Evolutionary conservation across 2,797 vertebrate species (phyloP).

Genomic region (Notoglanidium macrostoma): DNA sequence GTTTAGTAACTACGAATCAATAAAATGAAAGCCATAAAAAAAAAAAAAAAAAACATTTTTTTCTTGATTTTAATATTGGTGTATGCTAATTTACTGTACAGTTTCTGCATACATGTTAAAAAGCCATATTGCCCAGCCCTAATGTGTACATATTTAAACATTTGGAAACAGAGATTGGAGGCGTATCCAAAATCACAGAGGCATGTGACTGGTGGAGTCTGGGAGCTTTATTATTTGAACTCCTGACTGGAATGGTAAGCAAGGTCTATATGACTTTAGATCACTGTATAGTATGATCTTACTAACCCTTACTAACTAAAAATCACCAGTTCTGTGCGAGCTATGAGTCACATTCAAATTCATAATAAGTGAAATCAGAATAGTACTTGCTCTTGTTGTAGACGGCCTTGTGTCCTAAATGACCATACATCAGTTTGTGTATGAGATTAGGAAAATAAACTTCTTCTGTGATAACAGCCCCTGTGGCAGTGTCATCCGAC

Average conservation of each 20-base stretch:
- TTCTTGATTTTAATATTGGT: no score
- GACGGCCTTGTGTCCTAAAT: background rate
- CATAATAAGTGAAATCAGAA: background rate
- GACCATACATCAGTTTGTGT: background rate
- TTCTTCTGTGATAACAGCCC: conserved; percentile 73
- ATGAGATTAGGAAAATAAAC: background rate
- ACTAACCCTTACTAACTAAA: background rate
- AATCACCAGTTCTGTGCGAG: background rate
- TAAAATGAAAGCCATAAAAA: no score
- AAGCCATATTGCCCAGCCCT: no score
- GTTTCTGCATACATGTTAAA: no score
- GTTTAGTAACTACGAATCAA: no score
- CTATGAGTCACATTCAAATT: background rate
- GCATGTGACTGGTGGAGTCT: conserved; percentile 99
- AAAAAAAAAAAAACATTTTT: no score
- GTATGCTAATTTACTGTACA: no score
- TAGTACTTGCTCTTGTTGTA: background rate
- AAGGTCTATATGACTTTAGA: background rate
- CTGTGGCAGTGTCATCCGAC: conserved; percentile 89
- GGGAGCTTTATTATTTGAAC: conserved; percentile 89
- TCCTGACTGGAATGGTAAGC: conserved; percentile 92
- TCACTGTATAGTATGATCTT: background rate
- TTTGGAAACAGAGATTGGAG: conserved; percentile 85
- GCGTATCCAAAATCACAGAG: conserved; percentile 83
- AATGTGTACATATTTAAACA: background rate